These are phyloP conservation scores for Aethes cnicana DNA, from an alignment of 2,888 invertebrate species.

Conservation along the genomic window DNA sequence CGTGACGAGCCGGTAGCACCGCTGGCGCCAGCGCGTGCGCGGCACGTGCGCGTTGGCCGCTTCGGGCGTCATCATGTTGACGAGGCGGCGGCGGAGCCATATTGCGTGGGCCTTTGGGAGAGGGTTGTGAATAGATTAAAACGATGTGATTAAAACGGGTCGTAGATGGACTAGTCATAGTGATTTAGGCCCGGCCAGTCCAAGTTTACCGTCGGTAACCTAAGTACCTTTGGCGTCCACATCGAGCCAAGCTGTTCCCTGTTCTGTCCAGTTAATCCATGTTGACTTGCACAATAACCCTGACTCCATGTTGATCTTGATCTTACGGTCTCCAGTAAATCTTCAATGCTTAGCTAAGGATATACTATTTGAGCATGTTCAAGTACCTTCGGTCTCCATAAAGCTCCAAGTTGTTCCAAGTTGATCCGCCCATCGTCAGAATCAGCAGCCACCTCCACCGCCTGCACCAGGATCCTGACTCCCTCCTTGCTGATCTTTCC, in stretches of 20 bases:
- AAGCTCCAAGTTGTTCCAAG: constrained; percentile 63
- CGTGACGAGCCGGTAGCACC: constrained; percentile 59
- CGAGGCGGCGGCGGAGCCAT: constrained; percentile 68
- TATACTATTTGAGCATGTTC: too few species aligned
- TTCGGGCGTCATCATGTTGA: constrained; percentile 62
- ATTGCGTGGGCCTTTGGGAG: constrained; percentile 59
- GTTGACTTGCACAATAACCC: too few species aligned
- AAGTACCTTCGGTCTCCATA: constrained; percentile 73
- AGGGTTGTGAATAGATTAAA: neutral
- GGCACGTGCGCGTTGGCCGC: constrained; percentile 59
- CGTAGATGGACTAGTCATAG: too few species aligned
- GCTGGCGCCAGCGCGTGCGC: constrained; percentile 55
- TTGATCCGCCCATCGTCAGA: constrained; percentile 67
- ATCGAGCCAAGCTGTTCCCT: too few species aligned
- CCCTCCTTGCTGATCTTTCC: constrained; percentile 84
- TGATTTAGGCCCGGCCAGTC: too few species aligned
- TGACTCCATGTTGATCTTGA: too few species aligned
- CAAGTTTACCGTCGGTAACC: too few species aligned
- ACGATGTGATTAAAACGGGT: too few species aligned
- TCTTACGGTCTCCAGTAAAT: too few species aligned
- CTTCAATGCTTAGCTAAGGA: too few species aligned
- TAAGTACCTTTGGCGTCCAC: too few species aligned
- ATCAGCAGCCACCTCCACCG: constrained; percentile 77
- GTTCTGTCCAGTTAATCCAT: too few species aligned
- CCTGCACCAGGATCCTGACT: constrained; percentile 78